Percentiles rank a stretch among this genome's conserved stretches.
Conservation (phyloP, 2,797 vertebrate genomes). For the Tadarida brasiliensis region DNA sequence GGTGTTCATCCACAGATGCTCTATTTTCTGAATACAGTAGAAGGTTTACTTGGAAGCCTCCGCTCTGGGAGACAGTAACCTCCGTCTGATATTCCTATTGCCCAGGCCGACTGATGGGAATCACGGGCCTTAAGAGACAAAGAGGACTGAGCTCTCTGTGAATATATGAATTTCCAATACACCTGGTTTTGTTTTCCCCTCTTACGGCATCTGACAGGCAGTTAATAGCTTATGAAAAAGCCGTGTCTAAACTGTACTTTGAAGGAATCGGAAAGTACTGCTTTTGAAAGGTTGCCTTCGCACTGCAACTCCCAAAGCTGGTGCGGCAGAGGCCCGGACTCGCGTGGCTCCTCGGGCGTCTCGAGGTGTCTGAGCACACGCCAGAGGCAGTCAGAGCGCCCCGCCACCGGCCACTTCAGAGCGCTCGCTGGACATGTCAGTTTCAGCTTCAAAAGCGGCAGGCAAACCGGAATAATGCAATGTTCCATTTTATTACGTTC, state of each 20-base stretch:
- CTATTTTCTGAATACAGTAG: background rate
- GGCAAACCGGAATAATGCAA: slow-evolving; percentile 85
- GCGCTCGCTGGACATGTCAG: slow-evolving; percentile 71
- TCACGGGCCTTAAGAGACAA: slow-evolving; percentile 20
- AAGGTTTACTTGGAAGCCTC: background rate
- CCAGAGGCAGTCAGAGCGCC: slow-evolving; percentile 74
- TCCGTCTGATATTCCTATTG: background rate
- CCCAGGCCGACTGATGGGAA: background rate
- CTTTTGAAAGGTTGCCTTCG: slow-evolving; percentile 78
- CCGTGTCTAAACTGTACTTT: slow-evolving; percentile 55
- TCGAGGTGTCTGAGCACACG: slow-evolving; percentile 80
- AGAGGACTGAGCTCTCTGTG: slow-evolving; percentile 11
- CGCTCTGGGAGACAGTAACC: background rate
- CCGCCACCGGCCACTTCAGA: slow-evolving; percentile 78
- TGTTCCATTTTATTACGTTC: slow-evolving; percentile 86
- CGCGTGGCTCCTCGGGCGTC: slow-evolving; percentile 65
- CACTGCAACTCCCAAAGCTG: slow-evolving; percentile 38
- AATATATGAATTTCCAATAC: slow-evolving; percentile 65
- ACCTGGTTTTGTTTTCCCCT: slow-evolving; percentile 79
- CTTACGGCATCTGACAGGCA: slow-evolving; percentile 67
- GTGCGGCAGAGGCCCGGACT: slow-evolving; percentile 74
- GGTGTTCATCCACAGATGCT: background rate
- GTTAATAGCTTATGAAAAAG: slow-evolving; percentile 75
- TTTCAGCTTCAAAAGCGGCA: slow-evolving; percentile 81
- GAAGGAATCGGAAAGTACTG: slow-evolving; percentile 64